These are phyloP conservation scores for Pungitius pungitius DNA, from an alignment of 2,113 vertebrate genomes.

Conservation along the genomic window DNA sequence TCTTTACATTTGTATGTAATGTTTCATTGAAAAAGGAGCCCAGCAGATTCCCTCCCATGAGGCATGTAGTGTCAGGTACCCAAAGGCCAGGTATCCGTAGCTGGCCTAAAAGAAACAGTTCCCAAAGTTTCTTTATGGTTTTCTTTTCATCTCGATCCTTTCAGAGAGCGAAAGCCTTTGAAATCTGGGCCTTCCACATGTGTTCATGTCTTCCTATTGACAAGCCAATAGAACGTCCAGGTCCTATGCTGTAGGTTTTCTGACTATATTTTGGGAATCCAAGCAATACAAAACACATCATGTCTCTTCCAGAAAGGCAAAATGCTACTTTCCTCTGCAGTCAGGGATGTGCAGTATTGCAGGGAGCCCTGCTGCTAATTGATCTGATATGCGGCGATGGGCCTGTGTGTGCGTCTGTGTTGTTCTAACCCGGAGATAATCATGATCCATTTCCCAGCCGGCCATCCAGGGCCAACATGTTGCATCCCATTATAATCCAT, in stretches of 20 bases:
- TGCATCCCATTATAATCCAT: slow-evolving; percentile 73
- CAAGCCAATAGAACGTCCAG: not conserved
- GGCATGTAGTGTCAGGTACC: not conserved
- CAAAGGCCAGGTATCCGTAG: not conserved
- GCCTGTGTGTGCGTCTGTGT: slow-evolving; percentile 53
- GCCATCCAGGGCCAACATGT: slow-evolving; percentile 58
- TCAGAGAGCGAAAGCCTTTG: not conserved
- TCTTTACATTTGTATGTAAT: not conserved
- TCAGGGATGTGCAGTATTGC: not conserved
- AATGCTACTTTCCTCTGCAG: not conserved
- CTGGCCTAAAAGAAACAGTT: not conserved
- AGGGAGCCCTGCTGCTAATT: slow-evolving; percentile 42
- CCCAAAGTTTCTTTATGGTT: not conserved
- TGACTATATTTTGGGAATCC: not conserved
- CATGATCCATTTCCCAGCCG: slow-evolving; percentile 68
- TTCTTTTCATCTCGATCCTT: not conserved
- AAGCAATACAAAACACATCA: not conserved
- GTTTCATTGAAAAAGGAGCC: too few relatives aligned
- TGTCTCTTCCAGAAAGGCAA: not conserved
- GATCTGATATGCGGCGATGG: slow-evolving; percentile 66
- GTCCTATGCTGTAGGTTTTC: not conserved
- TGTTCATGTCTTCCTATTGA: not conserved
- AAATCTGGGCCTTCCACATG: not conserved
- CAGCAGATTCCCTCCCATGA: not conserved
- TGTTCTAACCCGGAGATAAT: slow-evolving; percentile 66